These are phyloP conservation scores for Noctuana brunneofusca DNA, from an alignment of 2,888 invertebrate genomes.

Conservation along the genomic window DNA sequence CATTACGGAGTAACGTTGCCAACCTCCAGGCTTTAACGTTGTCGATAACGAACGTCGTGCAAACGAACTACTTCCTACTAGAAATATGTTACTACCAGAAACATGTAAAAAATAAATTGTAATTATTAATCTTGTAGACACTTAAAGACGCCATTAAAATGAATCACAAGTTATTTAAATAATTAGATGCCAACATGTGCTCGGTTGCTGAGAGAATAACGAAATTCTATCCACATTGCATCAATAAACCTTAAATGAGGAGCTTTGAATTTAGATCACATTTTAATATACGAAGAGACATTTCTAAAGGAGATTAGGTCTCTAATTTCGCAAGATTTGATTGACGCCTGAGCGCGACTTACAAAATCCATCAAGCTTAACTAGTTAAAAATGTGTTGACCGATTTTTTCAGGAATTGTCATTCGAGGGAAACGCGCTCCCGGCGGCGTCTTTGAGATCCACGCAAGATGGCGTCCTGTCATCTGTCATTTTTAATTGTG, in stretches of 20 bases:
- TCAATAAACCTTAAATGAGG: constrained; percentile 22
- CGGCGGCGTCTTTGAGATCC: constrained; percentile 62
- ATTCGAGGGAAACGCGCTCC: constrained; percentile 44
- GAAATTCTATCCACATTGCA: too few species aligned
- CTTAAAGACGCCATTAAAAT: background rate
- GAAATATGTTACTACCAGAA: too few species aligned
- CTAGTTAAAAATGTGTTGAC: constrained; percentile 66
- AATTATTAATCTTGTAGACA: background rate
- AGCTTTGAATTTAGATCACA: constrained; percentile 20
- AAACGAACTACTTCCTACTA: too few species aligned
- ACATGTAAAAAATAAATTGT: too few species aligned
- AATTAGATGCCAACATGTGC: background rate
- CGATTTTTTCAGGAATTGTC: constrained; percentile 51
- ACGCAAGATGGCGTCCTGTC: constrained; percentile 69
- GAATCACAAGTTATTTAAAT: background rate
- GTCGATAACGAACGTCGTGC: too few species aligned
- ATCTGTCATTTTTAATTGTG: constrained; percentile 82
- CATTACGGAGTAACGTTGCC: too few species aligned
- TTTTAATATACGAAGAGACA: constrained; percentile 32
- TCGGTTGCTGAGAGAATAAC: background rate
- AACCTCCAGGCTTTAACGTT: too few species aligned
- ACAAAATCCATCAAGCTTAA: constrained; percentile 57
- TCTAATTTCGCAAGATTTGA: constrained; percentile 46
- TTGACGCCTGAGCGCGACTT: constrained; percentile 48
- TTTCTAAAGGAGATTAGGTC: constrained; percentile 24